Percentiles rank a stretch among this genome's conserved stretches.
Evolutionary conservation across 2,797 vertebrate species (phyloP).

Genomic region (Coranthus polyacanthus): DNA sequence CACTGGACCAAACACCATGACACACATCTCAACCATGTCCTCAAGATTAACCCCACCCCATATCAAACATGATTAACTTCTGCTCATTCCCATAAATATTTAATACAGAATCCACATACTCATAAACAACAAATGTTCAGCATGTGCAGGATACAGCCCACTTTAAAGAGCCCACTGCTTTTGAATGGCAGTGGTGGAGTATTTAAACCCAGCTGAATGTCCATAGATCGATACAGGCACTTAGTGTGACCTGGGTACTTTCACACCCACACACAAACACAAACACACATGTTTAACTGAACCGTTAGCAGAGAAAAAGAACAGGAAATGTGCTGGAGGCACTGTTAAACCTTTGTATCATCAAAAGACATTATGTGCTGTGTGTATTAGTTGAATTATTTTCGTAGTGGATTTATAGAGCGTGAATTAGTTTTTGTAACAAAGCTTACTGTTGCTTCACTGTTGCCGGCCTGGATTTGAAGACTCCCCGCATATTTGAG

Average conservation of each 20-base stretch:
- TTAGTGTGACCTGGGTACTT: slow-evolving; percentile 20
- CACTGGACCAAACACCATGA: too few relatives aligned
- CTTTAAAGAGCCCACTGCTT: background rate
- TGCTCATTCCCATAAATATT: too few relatives aligned
- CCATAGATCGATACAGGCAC: slow-evolving; percentile 58
- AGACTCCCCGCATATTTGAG: too few relatives aligned
- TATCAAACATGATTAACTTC: too few relatives aligned
- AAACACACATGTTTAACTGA: slow-evolving; percentile 19
- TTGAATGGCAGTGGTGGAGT: slow-evolving; percentile 29
- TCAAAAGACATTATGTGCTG: background rate
- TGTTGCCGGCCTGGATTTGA: too few relatives aligned
- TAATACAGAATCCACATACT: too few relatives aligned
- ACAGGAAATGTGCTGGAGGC: background rate
- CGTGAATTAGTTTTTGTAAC: background rate
- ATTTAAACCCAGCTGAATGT: slow-evolving; percentile 45
- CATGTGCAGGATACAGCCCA: too few relatives aligned
- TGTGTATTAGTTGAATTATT: background rate
- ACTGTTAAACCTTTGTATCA: background rate
- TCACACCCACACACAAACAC: slow-evolving; percentile 8
- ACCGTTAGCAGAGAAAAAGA: background rate
- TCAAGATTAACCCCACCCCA: too few relatives aligned
- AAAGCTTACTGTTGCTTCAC: too few relatives aligned
- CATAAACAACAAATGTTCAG: too few relatives aligned
- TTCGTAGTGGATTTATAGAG: background rate
- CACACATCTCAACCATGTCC: too few relatives aligned